These are phyloP conservation scores for Mesopsocus fuscifrons DNA, from an alignment of 2,888 invertebrate genomes.

Conservation along the genomic window DNA sequence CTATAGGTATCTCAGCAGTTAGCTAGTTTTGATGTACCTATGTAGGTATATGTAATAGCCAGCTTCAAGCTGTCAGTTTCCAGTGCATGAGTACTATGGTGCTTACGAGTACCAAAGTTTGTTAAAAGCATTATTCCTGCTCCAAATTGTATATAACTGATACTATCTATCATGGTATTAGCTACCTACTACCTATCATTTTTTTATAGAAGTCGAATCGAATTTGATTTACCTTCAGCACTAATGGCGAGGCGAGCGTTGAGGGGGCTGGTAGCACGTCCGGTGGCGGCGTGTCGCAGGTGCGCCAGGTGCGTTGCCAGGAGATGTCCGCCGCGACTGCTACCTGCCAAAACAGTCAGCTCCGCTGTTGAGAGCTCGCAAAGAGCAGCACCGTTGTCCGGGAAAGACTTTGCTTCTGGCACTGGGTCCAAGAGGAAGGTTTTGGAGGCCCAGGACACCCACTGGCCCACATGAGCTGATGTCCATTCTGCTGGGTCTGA, in stretches of 20 bases:
- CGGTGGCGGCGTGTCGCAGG: neutral
- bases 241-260: neutral
- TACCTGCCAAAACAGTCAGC: neutral
- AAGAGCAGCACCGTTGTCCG: neutral
- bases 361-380: neutral
- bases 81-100: no score
- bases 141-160: no score
- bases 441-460: neutral
- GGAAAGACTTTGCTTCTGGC: neutral
- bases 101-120: no score
- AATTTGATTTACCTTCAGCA: neutral
- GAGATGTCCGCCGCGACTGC: neutral
- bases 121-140: no score
- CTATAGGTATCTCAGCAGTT: no score
- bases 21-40: no score
- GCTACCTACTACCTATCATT: no score
- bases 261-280: neutral
- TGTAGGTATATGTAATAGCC: no score
- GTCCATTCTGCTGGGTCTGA: neutral
- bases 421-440: neutral
- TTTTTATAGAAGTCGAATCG: no score
- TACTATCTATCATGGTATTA: no score
- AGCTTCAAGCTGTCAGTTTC: no score
- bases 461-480: neutral
- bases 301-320: neutral